Conservation (phyloP, 2,797 vertebrate genomes). For the Bradypus variegatus region DNA sequence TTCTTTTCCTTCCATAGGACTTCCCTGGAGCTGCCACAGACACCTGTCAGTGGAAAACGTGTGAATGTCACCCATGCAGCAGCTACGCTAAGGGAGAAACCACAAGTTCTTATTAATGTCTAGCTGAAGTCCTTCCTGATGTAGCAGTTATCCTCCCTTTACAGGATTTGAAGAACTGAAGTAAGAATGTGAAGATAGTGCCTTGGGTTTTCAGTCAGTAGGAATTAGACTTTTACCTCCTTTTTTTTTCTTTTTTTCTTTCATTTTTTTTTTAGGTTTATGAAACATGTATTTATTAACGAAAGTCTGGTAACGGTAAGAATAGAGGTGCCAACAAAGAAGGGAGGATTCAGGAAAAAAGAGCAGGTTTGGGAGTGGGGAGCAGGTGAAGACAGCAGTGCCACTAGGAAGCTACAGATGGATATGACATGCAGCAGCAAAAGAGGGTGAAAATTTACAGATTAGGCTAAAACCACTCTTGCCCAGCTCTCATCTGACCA, state of each 20-base stretch:
- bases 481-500: not conserved
- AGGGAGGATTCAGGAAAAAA: not conserved
- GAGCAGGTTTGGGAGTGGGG: not conserved
- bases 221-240: not conserved
- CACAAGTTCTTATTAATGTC: not conserved
- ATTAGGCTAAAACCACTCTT: not conserved
- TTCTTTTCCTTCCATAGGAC: too few relatives aligned
- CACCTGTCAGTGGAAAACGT: rapidly evolving
- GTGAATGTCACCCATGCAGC: not conserved
- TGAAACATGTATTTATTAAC: not conserved
- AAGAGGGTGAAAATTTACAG: not conserved
- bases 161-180: not conserved
- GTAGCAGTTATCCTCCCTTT: not conserved
- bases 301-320: not conserved
- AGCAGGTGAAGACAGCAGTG: not conserved
- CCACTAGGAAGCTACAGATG: not conserved
- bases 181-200: not conserved
- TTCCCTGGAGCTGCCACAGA: not conserved
- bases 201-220: not conserved
- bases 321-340: not conserved
- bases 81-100: too few relatives aligned
- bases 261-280: too few relatives aligned
- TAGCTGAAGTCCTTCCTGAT: not conserved
- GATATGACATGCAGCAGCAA: not conserved
- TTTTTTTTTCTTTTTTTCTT: too few relatives aligned